Conservation (phyloP, 2,797 vertebrate genomes). For the Cheirogaleus major region DNA sequence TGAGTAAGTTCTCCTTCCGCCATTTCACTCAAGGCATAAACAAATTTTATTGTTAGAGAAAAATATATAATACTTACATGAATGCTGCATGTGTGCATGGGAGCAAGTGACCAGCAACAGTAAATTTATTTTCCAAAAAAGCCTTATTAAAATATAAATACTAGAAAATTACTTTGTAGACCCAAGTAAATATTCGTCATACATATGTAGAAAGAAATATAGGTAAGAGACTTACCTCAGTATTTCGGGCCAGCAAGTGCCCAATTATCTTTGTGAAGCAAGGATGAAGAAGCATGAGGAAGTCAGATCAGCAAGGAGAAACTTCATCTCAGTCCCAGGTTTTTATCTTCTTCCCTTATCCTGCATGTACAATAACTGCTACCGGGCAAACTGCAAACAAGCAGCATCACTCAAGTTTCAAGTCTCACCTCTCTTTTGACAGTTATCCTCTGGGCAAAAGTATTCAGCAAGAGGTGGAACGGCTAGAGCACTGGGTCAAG, state of each 20-base stretch:
- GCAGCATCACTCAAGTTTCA: slow-evolving; percentile 40
- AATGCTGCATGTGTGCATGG: slow-evolving; percentile 87
- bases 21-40: slow-evolving; percentile 23
- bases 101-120: slow-evolving; percentile 78
- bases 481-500: slow-evolving; percentile 26
- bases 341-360: slow-evolving; percentile 38
- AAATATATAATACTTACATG: slow-evolving; percentile 53
- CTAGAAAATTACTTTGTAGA: slow-evolving; percentile 77
- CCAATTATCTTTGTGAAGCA: slow-evolving; percentile 47
- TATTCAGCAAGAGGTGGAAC: slow-evolving; percentile 7
- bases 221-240: slow-evolving; percentile 83
- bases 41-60: slow-evolving; percentile 20
- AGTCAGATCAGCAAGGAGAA: slow-evolving; percentile 43
- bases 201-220: slow-evolving; percentile 59
- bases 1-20: background rate
- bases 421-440: slow-evolving; percentile 52
- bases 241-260: slow-evolving; percentile 56
- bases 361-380: slow-evolving; percentile 41
- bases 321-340: slow-evolving; percentile 20
- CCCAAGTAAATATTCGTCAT: slow-evolving; percentile 70
- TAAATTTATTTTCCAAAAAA: slow-evolving; percentile 79
- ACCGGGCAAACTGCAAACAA: slow-evolving; percentile 45
- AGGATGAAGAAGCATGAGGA: slow-evolving; percentile 38
- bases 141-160: slow-evolving; percentile 82
- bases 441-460: slow-evolving; percentile 36